Evolutionary conservation across 2,797 vertebrate genomes (phyloP).

Genomic region (Serranus cabrilla): DNA sequence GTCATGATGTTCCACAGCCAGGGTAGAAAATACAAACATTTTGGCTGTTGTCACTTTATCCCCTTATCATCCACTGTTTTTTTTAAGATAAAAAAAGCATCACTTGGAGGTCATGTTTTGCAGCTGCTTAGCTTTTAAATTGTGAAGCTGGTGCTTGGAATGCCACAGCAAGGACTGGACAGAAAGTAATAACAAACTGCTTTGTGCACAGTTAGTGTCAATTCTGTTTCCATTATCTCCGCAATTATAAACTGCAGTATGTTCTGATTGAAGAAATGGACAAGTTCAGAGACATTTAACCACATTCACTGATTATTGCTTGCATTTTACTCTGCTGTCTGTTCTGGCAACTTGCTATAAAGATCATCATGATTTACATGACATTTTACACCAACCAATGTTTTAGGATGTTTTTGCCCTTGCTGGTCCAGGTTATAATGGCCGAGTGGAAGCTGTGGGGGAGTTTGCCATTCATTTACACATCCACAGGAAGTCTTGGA

Average conservation of each 20-base stretch:
- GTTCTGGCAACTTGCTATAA: neutral
- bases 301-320: neutral
- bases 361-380: neutral
- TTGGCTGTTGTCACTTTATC: slow-evolving; percentile 2
- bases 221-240: neutral
- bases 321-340: neutral
- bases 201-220: neutral
- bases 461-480: slow-evolving; percentile 32
- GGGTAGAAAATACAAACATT: slow-evolving; percentile 25
- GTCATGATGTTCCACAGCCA: slow-evolving; percentile 26
- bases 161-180: neutral
- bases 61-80: neutral
- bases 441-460: slow-evolving; percentile 34
- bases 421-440: slow-evolving; percentile 24
- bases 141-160: neutral
- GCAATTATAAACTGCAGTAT: neutral
- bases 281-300: neutral
- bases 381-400: neutral
- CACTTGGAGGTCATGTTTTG: slow-evolving; percentile 9
- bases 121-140: neutral
- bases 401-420: neutral
- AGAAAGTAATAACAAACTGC: neutral
- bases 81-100: slow-evolving; percentile 1
- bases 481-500: slow-evolving; percentile 48
- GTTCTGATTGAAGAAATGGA: neutral